Conservation (phyloP, 2,797 vertebrate genomes). For the Babyrousa celebensis region DNA sequence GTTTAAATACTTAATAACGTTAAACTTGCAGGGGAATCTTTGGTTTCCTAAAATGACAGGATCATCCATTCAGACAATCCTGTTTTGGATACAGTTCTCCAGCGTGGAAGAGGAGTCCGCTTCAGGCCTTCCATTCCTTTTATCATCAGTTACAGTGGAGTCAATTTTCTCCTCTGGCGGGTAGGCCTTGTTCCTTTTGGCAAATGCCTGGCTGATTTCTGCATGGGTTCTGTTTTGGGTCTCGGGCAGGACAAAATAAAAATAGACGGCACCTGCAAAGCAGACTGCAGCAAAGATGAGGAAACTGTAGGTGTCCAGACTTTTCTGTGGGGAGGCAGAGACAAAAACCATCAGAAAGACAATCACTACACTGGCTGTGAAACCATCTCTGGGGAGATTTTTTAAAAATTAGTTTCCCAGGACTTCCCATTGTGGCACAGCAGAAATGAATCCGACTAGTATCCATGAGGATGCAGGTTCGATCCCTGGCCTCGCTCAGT, state of each 20-base stretch:
- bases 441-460: too few species aligned
- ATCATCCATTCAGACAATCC: background rate
- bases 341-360: background rate
- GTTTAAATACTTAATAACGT: background rate
- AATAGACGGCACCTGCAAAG: constrained; percentile 92
- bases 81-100: constrained; percentile 73
- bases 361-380: background rate
- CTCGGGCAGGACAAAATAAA: constrained; percentile 96
- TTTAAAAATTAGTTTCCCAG: too few species aligned
- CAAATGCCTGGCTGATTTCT: constrained; percentile 97
- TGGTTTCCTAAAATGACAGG: background rate
- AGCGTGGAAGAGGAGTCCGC: constrained; percentile 56
- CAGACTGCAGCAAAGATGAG: constrained; percentile 95
- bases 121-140: constrained; percentile 69
- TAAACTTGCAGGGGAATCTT: background rate
- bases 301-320: constrained; percentile 95
- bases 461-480: too few species aligned
- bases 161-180: constrained; percentile 89
- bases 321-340: constrained; percentile 90
- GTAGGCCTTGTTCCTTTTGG: constrained; percentile 94
- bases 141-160: background rate
- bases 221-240: constrained; percentile 97
- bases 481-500: too few species aligned
- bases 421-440: too few species aligned
- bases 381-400: background rate